Evolutionary conservation across 2,113 vertebrate genomes (phyloP).

Genomic region (Neofelis nebulosa): DNA sequence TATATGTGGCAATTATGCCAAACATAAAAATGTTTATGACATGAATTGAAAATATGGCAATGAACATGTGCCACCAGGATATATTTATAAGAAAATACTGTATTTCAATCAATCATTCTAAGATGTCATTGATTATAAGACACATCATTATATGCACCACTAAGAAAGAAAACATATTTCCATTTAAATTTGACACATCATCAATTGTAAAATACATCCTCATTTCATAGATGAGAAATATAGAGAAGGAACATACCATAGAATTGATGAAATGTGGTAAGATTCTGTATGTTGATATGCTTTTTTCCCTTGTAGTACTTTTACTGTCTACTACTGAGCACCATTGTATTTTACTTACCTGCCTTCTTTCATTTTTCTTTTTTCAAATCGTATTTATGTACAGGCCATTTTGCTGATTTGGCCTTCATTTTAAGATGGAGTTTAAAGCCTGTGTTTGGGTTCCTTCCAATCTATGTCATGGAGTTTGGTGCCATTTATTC

Average conservation of each 20-base stretch:
- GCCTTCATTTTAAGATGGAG: background rate
- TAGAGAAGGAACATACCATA: background rate
- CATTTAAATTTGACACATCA: slow-evolving; percentile 3
- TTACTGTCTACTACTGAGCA: background rate
- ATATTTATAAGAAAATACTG: background rate
- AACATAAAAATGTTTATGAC: slow-evolving; percentile 43
- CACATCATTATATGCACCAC: background rate
- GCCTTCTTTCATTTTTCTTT: background rate
- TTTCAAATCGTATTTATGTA: background rate
- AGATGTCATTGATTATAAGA: background rate
- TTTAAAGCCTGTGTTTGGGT: background rate
- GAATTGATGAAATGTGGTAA: background rate
- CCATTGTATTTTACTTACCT: background rate
- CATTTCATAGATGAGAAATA: background rate
- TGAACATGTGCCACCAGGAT: background rate
- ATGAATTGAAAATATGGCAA: slow-evolving; percentile 6
- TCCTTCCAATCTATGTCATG: background rate
- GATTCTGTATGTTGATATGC: background rate
- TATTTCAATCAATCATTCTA: background rate
- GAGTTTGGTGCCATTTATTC: background rate
- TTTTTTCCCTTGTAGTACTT: background rate
- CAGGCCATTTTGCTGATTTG: slow-evolving; percentile 26
- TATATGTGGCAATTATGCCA: slow-evolving; percentile 18
- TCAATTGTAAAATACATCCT: background rate
- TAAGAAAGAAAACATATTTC: slow-evolving; percentile 32